phyloP scores from a whole-genome alignment of 2,888 invertebrate genomes.

The Tanytarsus gracilentus region DNA sequence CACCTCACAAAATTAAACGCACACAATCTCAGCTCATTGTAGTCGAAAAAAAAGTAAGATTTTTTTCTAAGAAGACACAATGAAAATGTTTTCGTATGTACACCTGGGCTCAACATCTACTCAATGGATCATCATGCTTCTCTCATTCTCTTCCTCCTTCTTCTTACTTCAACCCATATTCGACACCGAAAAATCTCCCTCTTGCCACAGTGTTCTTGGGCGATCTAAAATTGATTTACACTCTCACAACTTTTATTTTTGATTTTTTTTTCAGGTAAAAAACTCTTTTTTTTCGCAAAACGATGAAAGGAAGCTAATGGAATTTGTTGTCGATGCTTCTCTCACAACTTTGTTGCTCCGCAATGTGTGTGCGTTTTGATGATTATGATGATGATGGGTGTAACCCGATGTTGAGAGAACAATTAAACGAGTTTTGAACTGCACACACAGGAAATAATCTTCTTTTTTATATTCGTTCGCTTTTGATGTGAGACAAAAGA shows the following conservation, averaged over 20 bases:
- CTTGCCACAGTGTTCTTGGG: not conserved
- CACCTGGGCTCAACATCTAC: not conserved
- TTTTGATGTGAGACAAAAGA: too few relatives aligned
- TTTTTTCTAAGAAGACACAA: too few relatives aligned
- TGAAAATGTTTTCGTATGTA: not conserved
- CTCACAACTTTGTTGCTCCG: not conserved
- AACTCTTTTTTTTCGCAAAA: not conserved
- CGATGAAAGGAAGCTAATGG: not conserved
- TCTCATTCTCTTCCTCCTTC: not conserved
- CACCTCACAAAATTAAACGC: too few relatives aligned
- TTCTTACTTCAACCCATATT: not conserved
- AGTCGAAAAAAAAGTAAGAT: too few relatives aligned
- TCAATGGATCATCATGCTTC: not conserved
- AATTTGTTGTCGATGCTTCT: not conserved
- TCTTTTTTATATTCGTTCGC: not conserved
- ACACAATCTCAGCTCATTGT: too few relatives aligned
- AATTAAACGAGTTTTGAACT: too few relatives aligned
- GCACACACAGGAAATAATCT: too few relatives aligned
- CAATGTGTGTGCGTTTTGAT: not conserved
- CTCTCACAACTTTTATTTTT: not conserved
- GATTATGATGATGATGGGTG: not conserved
- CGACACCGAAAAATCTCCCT: not conserved
- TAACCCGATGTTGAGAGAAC: too few relatives aligned
- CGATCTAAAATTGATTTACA: not conserved
- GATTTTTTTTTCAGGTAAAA: conserved; percentile 1